Evolutionary conservation across 1,140 invertebrate genomes (phyloP).

Genomic region (Musca domestica): DNA sequence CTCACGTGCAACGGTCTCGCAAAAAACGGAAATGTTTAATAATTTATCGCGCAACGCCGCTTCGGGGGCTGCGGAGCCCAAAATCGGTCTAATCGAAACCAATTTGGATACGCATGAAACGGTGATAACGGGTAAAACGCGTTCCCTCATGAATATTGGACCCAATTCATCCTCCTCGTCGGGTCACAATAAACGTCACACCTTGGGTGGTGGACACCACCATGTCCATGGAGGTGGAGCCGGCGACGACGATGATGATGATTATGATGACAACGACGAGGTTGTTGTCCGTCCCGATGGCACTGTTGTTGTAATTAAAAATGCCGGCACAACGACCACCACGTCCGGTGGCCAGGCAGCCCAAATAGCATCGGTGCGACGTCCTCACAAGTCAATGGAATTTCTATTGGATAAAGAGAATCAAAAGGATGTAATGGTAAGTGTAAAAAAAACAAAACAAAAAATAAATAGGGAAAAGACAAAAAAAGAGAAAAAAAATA

Average conservation of each 20-base stretch:
- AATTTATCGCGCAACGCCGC: constrained; percentile 29
- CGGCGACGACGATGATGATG: constrained; percentile 24
- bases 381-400: constrained; percentile 88
- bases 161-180: constrained; percentile 47
- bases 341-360: constrained; percentile 23
- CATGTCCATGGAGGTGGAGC: constrained; percentile 23
- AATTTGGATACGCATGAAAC: constrained; percentile 74
- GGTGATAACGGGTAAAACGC: constrained; percentile 64
- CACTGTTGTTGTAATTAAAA: constrained; percentile 26
- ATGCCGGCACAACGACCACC: constrained; percentile 18
- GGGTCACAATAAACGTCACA: constrained; percentile 32
- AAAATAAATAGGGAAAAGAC: too few relatives aligned
- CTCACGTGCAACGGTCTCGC: constrained; percentile 33
- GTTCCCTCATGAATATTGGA: constrained; percentile 75
- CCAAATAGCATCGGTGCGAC: constrained; percentile 50
- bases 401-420: constrained; percentile 89
- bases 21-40: constrained; percentile 46
- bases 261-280: constrained; percentile 23
- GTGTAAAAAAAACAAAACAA: constrained; percentile 31
- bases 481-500: not conserved
- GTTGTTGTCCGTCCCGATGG: constrained; percentile 24
- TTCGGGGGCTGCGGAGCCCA: constrained; percentile 13
- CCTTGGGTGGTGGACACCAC: constrained; percentile 28
- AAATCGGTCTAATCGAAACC: constrained; percentile 75
- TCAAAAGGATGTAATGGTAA: constrained; percentile 72